Conservation (phyloP, 2,888 invertebrate species). For the Leptinotarsa tumamoca region DNA sequence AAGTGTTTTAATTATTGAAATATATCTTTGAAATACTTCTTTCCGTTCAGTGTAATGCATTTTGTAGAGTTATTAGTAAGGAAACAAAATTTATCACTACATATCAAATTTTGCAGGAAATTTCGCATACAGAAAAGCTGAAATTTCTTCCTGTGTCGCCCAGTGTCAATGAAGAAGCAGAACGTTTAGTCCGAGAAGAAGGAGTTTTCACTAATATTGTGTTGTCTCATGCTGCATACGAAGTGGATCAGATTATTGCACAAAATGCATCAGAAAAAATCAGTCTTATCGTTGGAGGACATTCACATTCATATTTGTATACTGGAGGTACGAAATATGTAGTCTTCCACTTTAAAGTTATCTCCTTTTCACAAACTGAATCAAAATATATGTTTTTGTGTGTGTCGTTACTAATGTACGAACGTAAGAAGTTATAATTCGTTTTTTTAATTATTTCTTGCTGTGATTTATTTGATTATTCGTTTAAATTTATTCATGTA, state of each 20-base stretch:
- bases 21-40: no score
- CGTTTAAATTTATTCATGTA: no score
- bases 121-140: constrained; percentile 75
- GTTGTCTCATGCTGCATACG: constrained; percentile 84
- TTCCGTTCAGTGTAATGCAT: no score
- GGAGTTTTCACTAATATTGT: constrained; percentile 84
- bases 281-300: constrained; percentile 88
- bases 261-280: constrained; percentile 74
- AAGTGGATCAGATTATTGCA: constrained; percentile 77
- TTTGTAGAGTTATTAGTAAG: no score
- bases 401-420: no score
- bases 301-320: constrained; percentile 85
- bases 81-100: background rate
- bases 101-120: constrained; percentile 67
- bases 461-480: no score
- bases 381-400: no score
- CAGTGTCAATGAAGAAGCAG: constrained; percentile 76
- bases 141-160: constrained; percentile 78
- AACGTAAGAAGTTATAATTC: no score
- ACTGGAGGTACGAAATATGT: constrained; percentile 64
- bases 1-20: no score
- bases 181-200: constrained; percentile 70
- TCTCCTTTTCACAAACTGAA: no score
- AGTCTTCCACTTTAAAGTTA: no score
- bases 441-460: no score